Evolutionary conservation across 2,797 vertebrate genomes (phyloP).

Genomic region (Champsocephalus esox): DNA sequence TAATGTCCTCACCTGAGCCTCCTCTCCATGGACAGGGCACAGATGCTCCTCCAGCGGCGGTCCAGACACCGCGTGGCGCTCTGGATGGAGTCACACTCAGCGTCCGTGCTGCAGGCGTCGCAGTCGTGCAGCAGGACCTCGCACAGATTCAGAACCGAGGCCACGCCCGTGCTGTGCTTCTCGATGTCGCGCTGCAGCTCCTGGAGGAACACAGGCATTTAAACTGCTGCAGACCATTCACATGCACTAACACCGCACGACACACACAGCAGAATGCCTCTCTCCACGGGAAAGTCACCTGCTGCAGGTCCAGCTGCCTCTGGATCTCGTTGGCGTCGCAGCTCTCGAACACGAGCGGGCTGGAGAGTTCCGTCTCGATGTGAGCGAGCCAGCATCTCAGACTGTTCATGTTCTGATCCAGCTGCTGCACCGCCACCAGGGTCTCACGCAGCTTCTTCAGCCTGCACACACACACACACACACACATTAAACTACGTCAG

Average conservation of each 20-base stretch:
- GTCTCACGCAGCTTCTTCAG: constrained; percentile 98
- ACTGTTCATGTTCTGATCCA: constrained; percentile 97
- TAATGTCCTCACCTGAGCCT: constrained; percentile 86
- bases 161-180: constrained; percentile 97
- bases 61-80: constrained; percentile 95
- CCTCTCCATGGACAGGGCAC: constrained; percentile 97
- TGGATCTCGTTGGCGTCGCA: constrained; percentile 95
- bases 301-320: constrained; percentile 94
- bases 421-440: constrained; percentile 94
- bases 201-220: constrained; percentile 66
- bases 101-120: constrained; percentile 95
- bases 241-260: no score
- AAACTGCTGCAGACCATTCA: no score
- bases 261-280: no score
- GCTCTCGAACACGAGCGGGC: constrained; percentile 93
- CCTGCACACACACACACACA: constrained; percentile 50
- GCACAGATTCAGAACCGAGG: constrained; percentile 95
- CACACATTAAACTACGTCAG: no score
- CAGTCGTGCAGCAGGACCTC: constrained; percentile 99
- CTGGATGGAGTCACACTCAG: constrained; percentile 98
- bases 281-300: constrained; percentile 80
- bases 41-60: constrained; percentile 98
- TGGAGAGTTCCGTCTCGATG: constrained; percentile 95
- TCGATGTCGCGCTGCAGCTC: constrained; percentile 98
- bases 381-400: constrained; percentile 94